These are phyloP conservation scores for Onthophagus taurus DNA, from an alignment of 1,140 invertebrate species.

Conservation along the genomic window DNA sequence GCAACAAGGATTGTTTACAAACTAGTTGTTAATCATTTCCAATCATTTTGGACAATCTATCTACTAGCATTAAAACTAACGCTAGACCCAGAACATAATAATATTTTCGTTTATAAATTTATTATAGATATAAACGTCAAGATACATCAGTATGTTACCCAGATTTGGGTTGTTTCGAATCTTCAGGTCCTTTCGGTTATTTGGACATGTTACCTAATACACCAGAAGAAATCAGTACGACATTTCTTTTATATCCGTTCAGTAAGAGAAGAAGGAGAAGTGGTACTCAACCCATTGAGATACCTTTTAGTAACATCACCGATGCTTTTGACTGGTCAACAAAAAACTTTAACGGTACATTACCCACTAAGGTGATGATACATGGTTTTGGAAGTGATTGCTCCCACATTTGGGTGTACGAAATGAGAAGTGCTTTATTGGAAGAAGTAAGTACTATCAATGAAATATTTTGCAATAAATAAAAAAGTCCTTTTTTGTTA, in stretches of 20 bases:
- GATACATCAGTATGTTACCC: constrained; percentile 77
- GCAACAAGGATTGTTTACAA: too few species aligned
- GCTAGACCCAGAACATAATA: too few species aligned
- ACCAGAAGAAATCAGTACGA: constrained; percentile 81
- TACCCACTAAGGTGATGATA: constrained; percentile 82
- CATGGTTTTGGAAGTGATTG: constrained; percentile 92
- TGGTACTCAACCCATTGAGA: constrained; percentile 52
- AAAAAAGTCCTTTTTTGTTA: constrained; percentile 33
- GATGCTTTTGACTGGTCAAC: constrained; percentile 51
- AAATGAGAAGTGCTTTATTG: constrained; percentile 84
- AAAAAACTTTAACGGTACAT: constrained; percentile 51
- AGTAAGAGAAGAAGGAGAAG: constrained; percentile 33
- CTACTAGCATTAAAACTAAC: too few species aligned
- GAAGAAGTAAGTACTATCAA: constrained; percentile 54
- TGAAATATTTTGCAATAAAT: too few species aligned
- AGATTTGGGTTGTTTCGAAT: constrained; percentile 88
- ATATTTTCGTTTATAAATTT: not conserved
- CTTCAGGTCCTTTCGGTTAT: constrained; percentile 84
- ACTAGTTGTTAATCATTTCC: too few species aligned
- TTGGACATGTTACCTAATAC: constrained; percentile 78
- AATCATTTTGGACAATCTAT: too few species aligned
- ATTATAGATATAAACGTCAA: constrained; percentile 41
- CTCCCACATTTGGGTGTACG: constrained; percentile 82
- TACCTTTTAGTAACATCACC: constrained; percentile 58
- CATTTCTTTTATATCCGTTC: constrained; percentile 56